Conservation (phyloP, 1,140 invertebrate species). For the Geopemphigus sp. region DNA sequence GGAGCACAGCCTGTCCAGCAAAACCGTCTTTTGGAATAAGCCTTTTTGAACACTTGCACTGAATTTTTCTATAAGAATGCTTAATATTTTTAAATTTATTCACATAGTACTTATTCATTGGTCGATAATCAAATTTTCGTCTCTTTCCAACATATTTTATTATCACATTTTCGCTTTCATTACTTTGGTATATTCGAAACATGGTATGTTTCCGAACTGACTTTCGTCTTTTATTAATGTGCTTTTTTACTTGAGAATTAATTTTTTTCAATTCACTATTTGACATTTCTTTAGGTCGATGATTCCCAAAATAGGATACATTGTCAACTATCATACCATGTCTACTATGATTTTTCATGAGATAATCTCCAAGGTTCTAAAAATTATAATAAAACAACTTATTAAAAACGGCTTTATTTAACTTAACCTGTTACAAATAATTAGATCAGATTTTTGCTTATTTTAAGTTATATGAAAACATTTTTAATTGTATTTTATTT, state of each 20-base stretch:
- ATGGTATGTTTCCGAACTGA: neutral
- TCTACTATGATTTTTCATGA: slow-evolving; percentile 30
- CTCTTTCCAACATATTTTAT: neutral
- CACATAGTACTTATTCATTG: neutral
- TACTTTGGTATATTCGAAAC: neutral
- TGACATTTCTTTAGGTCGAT: neutral
- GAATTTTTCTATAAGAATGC: neutral
- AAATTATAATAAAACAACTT: neutral
- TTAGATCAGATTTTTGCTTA: too few species aligned
- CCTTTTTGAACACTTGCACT: slow-evolving; percentile 26
- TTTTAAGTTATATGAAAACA: too few species aligned
- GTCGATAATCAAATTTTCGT: neutral
- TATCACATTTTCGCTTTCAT: neutral
- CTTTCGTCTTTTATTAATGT: slow-evolving; percentile 32
- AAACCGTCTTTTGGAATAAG: slow-evolving; percentile 20
- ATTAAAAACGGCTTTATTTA: too few species aligned
- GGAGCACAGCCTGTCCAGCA: neutral
- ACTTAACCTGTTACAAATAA: too few species aligned
- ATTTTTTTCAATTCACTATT: slow-evolving; percentile 25
- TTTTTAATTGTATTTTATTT: too few species aligned
- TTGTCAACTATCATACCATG: slow-evolving; percentile 41
- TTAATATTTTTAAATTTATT: neutral
- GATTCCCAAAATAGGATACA: slow-evolving; percentile 31
- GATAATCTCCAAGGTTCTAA: slow-evolving; percentile 27
- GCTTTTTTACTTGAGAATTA: neutral